Percentiles rank a stretch among this genome's conserved stretches.
Evolutionary conservation across 2,797 vertebrate species (phyloP).

Genomic region (Microcaecilia unicolor): DNA sequence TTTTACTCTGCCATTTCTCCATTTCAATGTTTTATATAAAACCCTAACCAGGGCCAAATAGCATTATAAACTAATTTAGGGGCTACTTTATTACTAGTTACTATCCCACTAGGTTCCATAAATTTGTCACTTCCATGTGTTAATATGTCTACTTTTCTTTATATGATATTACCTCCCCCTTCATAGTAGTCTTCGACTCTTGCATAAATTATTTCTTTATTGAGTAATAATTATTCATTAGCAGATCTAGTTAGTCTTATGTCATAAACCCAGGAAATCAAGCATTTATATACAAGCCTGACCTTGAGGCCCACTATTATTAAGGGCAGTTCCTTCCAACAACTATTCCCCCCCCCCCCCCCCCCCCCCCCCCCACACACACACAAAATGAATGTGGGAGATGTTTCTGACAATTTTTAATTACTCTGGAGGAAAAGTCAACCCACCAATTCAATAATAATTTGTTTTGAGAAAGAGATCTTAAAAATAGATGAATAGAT

Average conservation of each 20-base stretch:
- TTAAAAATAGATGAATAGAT: not conserved
- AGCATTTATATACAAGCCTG: slow-evolving; percentile 46
- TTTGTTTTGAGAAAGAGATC: slow-evolving; percentile 3
- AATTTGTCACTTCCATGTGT: slow-evolving; percentile 40
- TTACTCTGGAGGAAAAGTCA: slow-evolving; percentile 25
- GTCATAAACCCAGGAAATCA: slow-evolving; percentile 60
- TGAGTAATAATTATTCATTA: slow-evolving; percentile 67
- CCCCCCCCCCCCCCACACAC: too few species aligned
- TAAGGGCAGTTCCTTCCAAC: slow-evolving; percentile 2
- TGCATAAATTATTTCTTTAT: slow-evolving; percentile 31
- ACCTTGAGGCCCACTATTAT: slow-evolving; percentile 35
- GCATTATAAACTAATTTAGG: slow-evolving; percentile 31
- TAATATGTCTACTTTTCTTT: slow-evolving; percentile 36
- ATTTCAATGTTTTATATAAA: too few species aligned
- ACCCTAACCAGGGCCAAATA: slow-evolving; percentile 23
- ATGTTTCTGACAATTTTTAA: too few species aligned
- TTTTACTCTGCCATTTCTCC: too few species aligned
- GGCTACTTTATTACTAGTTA: slow-evolving; percentile 30
- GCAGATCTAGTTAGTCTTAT: slow-evolving; percentile 53
- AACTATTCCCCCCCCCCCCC: too few species aligned
- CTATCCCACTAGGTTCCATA: slow-evolving; percentile 26
- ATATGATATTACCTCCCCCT: slow-evolving; percentile 17
- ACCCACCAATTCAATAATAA: slow-evolving; percentile 6
- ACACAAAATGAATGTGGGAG: slow-evolving; percentile 30
- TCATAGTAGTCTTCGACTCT: slow-evolving; percentile 45